These are phyloP conservation scores for Brachionus calyciflorus DNA, from an alignment of 1,140 invertebrate species.

Conservation along the genomic window DNA sequence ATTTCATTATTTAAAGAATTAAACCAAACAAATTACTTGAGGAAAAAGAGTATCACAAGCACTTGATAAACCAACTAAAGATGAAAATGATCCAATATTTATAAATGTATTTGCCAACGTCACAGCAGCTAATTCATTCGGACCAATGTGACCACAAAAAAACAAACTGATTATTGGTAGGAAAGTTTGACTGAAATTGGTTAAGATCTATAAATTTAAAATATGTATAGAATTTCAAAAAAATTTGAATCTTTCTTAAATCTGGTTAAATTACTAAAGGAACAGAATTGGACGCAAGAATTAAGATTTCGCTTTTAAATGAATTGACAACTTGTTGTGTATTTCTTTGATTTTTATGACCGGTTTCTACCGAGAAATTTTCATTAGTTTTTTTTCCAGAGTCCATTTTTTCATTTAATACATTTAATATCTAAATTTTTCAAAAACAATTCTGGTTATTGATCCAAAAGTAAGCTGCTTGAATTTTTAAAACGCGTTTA, in stretches of 20 bases:
- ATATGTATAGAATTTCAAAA: neutral
- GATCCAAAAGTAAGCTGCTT: no score
- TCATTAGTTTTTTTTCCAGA: neutral
- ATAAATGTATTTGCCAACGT: constrained; percentile 37
- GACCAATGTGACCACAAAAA: constrained; percentile 36
- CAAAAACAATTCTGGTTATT: no score
- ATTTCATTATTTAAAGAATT: neutral
- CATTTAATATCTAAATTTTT: no score
- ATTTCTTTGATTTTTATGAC: no score
- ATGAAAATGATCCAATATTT: constrained; percentile 32
- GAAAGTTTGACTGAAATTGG: constrained; percentile 40
- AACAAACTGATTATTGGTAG: constrained; percentile 23
- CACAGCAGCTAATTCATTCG: constrained; percentile 30
- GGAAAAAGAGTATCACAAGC: constrained; percentile 44
- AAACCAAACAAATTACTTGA: neutral
- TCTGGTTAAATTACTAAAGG: neutral
- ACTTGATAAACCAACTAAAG: constrained; percentile 6
- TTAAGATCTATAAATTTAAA: neutral
- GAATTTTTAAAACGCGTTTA: no score
- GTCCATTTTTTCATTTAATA: no score
- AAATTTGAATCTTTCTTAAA: neutral
- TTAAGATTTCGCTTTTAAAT: neutral
- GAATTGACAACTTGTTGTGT: neutral
- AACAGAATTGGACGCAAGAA: neutral
- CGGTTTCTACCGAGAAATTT: neutral